Evolutionary conservation across 2,888 invertebrate species (phyloP), one percentile per base, ranked within the genome.

Genomic region (Xanthorhoe spadicearia): DNA sequence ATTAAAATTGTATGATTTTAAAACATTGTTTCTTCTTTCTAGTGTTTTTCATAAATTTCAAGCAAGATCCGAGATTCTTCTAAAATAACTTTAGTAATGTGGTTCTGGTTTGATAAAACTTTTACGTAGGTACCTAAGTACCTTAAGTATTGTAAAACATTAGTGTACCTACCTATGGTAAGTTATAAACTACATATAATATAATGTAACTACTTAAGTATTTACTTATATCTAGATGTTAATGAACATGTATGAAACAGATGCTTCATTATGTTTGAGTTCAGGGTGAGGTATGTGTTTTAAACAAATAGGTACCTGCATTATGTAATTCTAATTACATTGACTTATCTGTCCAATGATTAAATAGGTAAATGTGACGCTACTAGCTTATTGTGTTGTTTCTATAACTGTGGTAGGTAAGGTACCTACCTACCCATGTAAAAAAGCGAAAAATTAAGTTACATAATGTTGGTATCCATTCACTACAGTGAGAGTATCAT

Each of bases 181-280:
- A 10, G 38, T 10, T 38, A 38, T 10, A 10, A 1, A 7, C 1
- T 4, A 1, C 23, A 10, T 13, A 2, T 10, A n/a, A n/a, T n/a
- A n/a, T n/a, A n/a, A n/a, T 3, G 38, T 43, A 43, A 1, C 10
- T 43, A 43, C 13, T 9, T 9, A 38, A 0, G 2, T 38, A 38
- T 2, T 2, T 23, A 23, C 13, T 2, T 23, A 23, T 43, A 43
- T 13, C 13, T 43, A 13, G 38, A 2, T 13, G 38, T 38, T 10
- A 38, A 38, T 2, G 10, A 38, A 38, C 2, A 2, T 38, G 13
- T 38, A 38, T 18, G 17, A 58, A 58, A 58, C 50, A 57, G 57
- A 49, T 49, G 57, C 5, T 57, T 28, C 10, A 57, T 57, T 57
- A 15, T 49, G 17, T 48, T 35, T 35, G 53, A 38, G 53, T 28